Base-by-base conservation (phyloP, 2,113 vertebrate genomes). In the Bufo bufo region DNA sequence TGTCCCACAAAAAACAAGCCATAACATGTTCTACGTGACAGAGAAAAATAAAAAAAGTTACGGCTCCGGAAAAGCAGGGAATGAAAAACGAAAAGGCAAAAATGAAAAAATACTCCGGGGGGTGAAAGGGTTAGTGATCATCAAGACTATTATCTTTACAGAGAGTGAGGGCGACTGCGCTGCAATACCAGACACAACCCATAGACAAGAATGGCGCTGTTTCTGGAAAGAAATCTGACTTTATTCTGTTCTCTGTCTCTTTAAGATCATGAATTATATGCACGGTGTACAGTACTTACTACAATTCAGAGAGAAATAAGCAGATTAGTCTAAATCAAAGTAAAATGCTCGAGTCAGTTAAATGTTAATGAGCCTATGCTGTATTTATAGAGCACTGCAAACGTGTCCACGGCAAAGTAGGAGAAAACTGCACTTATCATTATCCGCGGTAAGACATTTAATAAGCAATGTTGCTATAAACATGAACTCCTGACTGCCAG, bases 391-490 rank as follows among this genome's bases (percentile, higher is more conserved):
- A 82, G 45, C 6, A 8, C 58, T 65, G 45, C 58, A 82, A 63
- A 63, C 49, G 61, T 63, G 61, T 82, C 17, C 58, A 82, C 6
- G 49, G 58, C 59, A 82, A 63, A 82, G 17, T 82, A 17, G 58
- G 11, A 33, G 65, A 43, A 61, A 81, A 65, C 69, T 69, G 47
- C 3, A 83, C 47, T 83, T 69, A 83, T 80, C 54, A 33, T 69
- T 66, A 83, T 83, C 47, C 63, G 4, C 63, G 23, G 47, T 66
- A 52, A 50, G 63, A 69, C 63, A 83, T 83, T 33, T 84, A 69
- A 84, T 54, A 83, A 83, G 45, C 61, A 83, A 10, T 52, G 61
- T 52, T 69, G 47, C 81, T 83, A 83, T 83, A 69, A 83, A 83
- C 47, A 5, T 69, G 69, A 83, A 52, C 81, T 83, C 47, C 3